Evolutionary conservation across 2,113 vertebrate genomes (phyloP).

Genomic region (Macaca mulatta): DNA sequence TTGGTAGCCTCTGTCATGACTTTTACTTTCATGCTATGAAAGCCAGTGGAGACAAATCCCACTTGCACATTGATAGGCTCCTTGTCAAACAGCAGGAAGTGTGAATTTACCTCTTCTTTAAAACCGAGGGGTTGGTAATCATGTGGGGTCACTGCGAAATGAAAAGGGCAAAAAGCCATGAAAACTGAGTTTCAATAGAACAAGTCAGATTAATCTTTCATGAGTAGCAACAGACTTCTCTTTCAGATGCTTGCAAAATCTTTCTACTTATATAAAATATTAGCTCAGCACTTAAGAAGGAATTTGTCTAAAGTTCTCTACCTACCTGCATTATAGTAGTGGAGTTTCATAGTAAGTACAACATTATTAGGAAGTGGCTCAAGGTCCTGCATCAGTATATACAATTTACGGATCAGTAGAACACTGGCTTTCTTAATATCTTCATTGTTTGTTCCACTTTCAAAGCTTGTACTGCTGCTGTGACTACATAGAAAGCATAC

Average conservation of each 20-base stretch:
- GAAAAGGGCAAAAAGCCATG: slow-evolving; percentile 38
- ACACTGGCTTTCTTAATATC: slow-evolving; percentile 89
- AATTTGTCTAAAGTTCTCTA: slow-evolving; percentile 21
- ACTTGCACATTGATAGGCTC: slow-evolving; percentile 82
- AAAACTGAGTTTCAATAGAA: slow-evolving; percentile 17
- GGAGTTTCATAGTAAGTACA: slow-evolving; percentile 86
- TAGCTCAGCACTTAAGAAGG: not conserved
- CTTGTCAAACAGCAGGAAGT: slow-evolving; percentile 80
- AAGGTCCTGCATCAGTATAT: slow-evolving; percentile 86
- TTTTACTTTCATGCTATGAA: slow-evolving; percentile 84
- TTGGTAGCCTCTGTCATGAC: slow-evolving; percentile 82
- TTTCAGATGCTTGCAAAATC: not conserved
- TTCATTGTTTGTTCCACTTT: slow-evolving; percentile 62
- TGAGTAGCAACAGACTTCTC: not conserved
- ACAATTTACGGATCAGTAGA: slow-evolving; percentile 83
- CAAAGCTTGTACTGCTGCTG: slow-evolving; percentile 75
- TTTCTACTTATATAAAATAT: not conserved
- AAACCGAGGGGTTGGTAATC: slow-evolving; percentile 88
- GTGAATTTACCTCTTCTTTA: slow-evolving; percentile 76
- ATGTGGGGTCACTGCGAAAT: slow-evolving; percentile 83
- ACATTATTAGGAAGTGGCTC: slow-evolving; percentile 83
- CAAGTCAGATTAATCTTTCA: not conserved
- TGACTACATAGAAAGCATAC: slow-evolving; percentile 28
- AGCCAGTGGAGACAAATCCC: slow-evolving; percentile 82
- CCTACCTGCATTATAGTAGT: slow-evolving; percentile 87